Evolutionary conservation across 1,140 invertebrate species (phyloP).

Genomic region (Pinna nobilis): DNA sequence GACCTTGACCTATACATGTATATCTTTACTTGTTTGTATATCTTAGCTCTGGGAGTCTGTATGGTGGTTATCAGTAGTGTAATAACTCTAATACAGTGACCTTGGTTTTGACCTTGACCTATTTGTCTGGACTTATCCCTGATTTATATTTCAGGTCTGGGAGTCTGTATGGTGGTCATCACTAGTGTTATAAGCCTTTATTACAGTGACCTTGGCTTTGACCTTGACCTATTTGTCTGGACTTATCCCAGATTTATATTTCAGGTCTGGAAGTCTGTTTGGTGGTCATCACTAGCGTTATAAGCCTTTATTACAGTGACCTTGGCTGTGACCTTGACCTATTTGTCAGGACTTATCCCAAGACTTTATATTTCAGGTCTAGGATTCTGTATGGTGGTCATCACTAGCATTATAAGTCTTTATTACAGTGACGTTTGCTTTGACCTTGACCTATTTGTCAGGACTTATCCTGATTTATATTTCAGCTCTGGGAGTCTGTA

Average conservation of each 20-base stretch:
- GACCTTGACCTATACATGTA: too few relatives aligned
- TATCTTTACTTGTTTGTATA: too few relatives aligned
- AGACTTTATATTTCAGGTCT: too few relatives aligned
- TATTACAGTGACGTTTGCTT: too few relatives aligned
- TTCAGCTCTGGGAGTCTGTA: too few relatives aligned
- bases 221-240: constrained; percentile 83
- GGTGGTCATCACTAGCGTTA: background rate
- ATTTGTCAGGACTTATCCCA: too few relatives aligned
- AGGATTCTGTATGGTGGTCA: too few relatives aligned
- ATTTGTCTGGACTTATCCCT: background rate
- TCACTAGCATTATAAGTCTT: constrained; percentile 72
- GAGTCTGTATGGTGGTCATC: constrained; percentile 94
- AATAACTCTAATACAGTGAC: background rate
- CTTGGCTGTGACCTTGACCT: too few relatives aligned
- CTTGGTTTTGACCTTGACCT: background rate
- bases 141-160: constrained; percentile 85
- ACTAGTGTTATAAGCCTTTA: constrained; percentile 97
- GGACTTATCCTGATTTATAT: too few relatives aligned
- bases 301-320: too few relatives aligned
- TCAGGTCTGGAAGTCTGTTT: background rate
- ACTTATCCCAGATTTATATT: background rate
- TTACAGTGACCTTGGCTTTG: constrained; percentile 97
- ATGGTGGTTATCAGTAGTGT: background rate
- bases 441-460: too few relatives aligned
- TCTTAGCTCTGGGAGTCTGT: too few relatives aligned